Evolutionary conservation across 2,797 vertebrate species (phyloP), one percentile per base, ranked within the genome.

Genomic region (Danionella dracula): DNA sequence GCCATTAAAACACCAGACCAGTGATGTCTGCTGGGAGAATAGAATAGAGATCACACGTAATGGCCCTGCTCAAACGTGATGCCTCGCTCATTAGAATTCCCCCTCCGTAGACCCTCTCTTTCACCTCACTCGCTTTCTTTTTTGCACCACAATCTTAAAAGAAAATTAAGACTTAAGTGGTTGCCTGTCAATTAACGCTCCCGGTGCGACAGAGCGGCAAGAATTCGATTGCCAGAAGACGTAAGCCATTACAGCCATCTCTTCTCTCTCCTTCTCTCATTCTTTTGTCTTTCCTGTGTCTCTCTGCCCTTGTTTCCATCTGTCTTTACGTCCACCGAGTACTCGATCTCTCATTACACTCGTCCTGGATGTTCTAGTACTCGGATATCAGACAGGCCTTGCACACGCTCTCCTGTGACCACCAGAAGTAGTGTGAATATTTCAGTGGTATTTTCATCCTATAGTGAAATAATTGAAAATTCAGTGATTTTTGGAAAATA

Each of bases 141-240:
- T 78, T 77, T 77, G 80, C 81, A 70, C 73, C 38, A 78, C 79
- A 83, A 83, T 84, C 82, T 81, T 80, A 83, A 81, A 70, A 70
- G 83, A 88, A 85, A 85, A 87, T 82, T 80, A 83, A 83, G 77
- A 86, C 79, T 84, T 87, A 87, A 87, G 82, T 83, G 82, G 81
- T 83, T 81, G 83, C 80, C 84, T 88, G 85, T 88, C 83, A 88
- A 82, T 82, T 81, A 79, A 76, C 70, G 49, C 67, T 73, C 75
- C 67, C 78, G 76, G 67, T 73, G 76, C 76, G 72, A 76, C 79
- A 77, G 78, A 76, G 73, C 76, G 59, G 65, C 71, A 65, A 77
- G 76, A 79, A 77, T 74, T 78, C 73, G 73, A 79, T 79, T 77
- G 74, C 66, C 38, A 72, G 71, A 75, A 81, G 78, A 76, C 55